A percentile compares a stretch with the other conserved stretches of the same genome.
phyloP scores from a whole-genome alignment of 2,888 invertebrate genomes.

The Steinernema hermaphroditum region DNA sequence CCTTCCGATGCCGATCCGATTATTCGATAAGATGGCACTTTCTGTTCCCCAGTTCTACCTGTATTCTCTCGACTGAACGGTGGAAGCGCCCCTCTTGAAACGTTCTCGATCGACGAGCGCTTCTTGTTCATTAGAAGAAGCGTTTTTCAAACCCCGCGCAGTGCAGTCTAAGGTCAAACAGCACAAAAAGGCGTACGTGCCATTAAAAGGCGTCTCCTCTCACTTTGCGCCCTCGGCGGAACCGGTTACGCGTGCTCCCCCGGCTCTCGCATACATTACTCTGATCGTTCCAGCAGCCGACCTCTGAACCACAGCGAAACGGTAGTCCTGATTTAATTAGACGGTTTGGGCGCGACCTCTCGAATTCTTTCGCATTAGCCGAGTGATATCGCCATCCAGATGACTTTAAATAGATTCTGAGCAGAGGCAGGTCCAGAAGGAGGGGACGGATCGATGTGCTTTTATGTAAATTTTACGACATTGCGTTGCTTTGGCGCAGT shows the following conservation, averaged over 20 bases:
- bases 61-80: too few species aligned
- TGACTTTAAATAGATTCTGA: too few species aligned
- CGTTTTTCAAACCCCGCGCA: conserved; percentile 3
- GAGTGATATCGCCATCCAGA: too few species aligned
- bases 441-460: conserved; percentile 18
- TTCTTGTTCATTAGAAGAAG: too few species aligned
- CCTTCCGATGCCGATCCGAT: too few species aligned
- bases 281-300: conserved; percentile 6
- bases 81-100: too few species aligned
- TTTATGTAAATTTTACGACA: conserved; percentile 26
- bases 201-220: conserved; percentile 5
- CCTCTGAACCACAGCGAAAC: background rate
- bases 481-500: background rate
- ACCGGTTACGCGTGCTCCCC: background rate
- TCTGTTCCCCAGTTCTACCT: too few species aligned
- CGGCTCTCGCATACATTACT: conserved; percentile 12
- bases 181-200: conserved; percentile 14
- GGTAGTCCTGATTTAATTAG: conserved; percentile 21
- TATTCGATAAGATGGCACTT: too few species aligned
- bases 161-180: conserved; percentile 19
- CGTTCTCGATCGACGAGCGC: too few species aligned
- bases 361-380: too few species aligned
- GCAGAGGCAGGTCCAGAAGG: too few species aligned
- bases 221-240: background rate
- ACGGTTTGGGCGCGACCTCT: too few species aligned